These are phyloP conservation scores for Tinamus major DNA, from an alignment of 2,797 vertebrate genomes.

Conservation along the genomic window DNA sequence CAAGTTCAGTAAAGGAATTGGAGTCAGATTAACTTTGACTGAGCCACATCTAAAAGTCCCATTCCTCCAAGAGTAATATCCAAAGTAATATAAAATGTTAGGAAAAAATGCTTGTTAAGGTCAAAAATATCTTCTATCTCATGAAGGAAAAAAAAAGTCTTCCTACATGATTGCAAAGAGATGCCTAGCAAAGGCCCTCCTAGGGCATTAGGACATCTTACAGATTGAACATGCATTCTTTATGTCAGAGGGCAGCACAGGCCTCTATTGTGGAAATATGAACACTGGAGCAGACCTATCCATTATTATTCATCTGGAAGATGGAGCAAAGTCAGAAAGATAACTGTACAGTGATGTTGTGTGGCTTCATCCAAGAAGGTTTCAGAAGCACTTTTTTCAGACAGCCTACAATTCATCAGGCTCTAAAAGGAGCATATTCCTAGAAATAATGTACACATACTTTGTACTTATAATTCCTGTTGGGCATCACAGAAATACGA, in stretches of 20 bases:
- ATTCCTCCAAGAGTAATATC: not conserved
- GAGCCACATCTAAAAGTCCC: not conserved
- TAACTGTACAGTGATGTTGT: not conserved
- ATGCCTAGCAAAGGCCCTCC: not conserved
- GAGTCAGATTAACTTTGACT: not conserved
- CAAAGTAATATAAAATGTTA: not conserved
- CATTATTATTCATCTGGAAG: not conserved
- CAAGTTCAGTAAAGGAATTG: not conserved
- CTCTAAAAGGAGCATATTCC: not conserved
- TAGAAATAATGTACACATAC: not conserved
- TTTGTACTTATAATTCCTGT: not conserved
- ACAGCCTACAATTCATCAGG: not conserved
- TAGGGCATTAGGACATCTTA: not conserved
- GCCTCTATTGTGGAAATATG: not conserved
- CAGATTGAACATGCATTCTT: not conserved
- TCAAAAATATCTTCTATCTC: not conserved
- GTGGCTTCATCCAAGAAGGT: not conserved
- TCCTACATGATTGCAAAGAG: not conserved
- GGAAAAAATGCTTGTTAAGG: not conserved
- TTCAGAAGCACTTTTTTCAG: not conserved
- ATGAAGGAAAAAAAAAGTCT: not conserved
- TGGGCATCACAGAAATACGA: not conserved
- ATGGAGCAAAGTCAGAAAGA: not conserved
- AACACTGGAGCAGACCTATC: fast-evolving
- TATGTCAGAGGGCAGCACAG: not conserved